Conservation (phyloP, 2,113 vertebrate genomes). For the Falco punctatus region DNA sequence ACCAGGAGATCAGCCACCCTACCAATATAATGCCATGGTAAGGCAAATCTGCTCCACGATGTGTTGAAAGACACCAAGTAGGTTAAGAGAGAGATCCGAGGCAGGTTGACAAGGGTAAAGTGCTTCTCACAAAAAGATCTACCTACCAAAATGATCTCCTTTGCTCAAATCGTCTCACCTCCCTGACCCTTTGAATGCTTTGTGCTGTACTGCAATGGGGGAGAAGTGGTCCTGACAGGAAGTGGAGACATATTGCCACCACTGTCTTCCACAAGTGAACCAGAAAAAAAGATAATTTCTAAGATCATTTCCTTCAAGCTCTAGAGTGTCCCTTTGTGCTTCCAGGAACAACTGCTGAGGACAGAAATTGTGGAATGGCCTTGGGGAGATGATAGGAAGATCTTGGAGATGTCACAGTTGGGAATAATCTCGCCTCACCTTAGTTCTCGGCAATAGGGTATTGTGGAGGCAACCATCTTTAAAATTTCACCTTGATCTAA, state of each 20-base stretch:
- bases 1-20: not conserved
- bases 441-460: not conserved
- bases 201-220: not conserved
- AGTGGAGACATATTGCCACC: not conserved
- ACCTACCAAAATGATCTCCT: not conserved
- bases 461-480: rapidly evolving
- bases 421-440: not conserved
- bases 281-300: not conserved
- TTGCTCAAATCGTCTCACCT: not conserved
- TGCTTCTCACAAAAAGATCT: not conserved
- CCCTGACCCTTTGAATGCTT: not conserved
- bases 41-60: not conserved
- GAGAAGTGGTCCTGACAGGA: not conserved
- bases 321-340: rapidly evolving
- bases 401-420: rapidly evolving
- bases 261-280: not conserved
- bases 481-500: not conserved
- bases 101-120: not conserved
- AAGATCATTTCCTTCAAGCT: not conserved
- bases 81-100: not conserved
- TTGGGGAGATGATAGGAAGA: not conserved
- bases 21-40: not conserved
- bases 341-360: not conserved
- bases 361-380: not conserved
- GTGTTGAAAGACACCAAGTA: not conserved